Conservation (phyloP, 2,797 vertebrate species). For the Lophotriccus pileatus region DNA sequence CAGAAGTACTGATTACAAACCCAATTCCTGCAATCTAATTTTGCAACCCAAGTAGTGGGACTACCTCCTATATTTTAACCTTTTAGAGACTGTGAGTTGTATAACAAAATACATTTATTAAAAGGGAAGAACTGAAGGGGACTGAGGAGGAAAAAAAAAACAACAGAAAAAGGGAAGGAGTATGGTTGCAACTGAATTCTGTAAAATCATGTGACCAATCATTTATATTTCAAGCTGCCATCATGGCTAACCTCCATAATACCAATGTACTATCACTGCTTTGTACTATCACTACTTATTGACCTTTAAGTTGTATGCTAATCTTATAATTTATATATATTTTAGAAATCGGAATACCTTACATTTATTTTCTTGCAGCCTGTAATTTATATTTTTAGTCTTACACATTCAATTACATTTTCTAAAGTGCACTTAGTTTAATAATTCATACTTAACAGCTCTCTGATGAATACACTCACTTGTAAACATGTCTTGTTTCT, state of each 20-base stretch:
- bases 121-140: neutral
- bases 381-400: constrained; percentile 34
- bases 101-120: neutral
- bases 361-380: constrained; percentile 24
- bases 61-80: neutral
- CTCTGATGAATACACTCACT: constrained; percentile 9
- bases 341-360: neutral
- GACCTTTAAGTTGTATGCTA: neutral
- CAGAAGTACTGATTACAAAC: neutral
- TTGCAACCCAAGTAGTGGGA: neutral
- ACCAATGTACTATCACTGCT: neutral
- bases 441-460: constrained; percentile 44
- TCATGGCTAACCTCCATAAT: neutral
- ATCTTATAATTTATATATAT: neutral
- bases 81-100: neutral
- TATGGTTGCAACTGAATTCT: neutral
- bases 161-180: neutral
- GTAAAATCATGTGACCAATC: neutral
- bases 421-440: constrained; percentile 49
- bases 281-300: neutral
- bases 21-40: neutral
- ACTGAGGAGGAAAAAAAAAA: neutral
- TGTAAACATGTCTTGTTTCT: constrained; percentile 38
- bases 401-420: constrained; percentile 16
- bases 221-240: neutral